These are phyloP conservation scores for Indicator maculatus DNA, from an alignment of 2,113 vertebrate genomes.

Conservation along the genomic window DNA sequence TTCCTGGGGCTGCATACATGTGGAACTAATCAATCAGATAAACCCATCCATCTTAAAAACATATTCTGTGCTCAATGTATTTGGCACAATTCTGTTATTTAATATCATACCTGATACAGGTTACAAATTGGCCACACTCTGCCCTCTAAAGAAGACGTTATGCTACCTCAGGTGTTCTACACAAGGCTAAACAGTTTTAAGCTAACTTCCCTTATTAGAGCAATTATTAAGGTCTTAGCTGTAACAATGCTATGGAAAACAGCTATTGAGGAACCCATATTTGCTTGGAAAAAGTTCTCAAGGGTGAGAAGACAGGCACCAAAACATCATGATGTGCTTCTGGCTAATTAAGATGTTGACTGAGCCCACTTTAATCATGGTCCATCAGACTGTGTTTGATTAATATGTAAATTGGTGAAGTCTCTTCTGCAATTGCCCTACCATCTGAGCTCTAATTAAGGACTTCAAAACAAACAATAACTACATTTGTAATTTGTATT, in stretches of 20 bases:
- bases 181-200: neutral
- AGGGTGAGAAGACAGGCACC: neutral
- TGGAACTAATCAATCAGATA: conserved; percentile 62
- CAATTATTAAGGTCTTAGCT: neutral
- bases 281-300: conserved; percentile 39
- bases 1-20: conserved; percentile 42
- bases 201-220: conserved; percentile 17
- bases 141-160: neutral
- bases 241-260: conserved; percentile 10
- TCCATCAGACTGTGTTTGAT: conserved; percentile 74
- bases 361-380: conserved; percentile 72
- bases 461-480: conserved; percentile 72
- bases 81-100: neutral
- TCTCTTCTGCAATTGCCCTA: conserved; percentile 72
- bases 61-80: neutral
- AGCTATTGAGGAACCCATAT: conserved; percentile 13
- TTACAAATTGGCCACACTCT: neutral
- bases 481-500: conserved; percentile 63
- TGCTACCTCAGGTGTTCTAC: conserved; percentile 8
- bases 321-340: conserved; percentile 58
- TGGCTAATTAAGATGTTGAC: conserved; percentile 80
- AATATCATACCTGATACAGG: neutral
- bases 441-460: conserved; percentile 80
- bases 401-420: conserved; percentile 80
- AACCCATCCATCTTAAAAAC: conserved; percentile 24